phyloP scores from a whole-genome alignment of 1,140 invertebrate genomes.

The Cepaea nemoralis region DNA sequence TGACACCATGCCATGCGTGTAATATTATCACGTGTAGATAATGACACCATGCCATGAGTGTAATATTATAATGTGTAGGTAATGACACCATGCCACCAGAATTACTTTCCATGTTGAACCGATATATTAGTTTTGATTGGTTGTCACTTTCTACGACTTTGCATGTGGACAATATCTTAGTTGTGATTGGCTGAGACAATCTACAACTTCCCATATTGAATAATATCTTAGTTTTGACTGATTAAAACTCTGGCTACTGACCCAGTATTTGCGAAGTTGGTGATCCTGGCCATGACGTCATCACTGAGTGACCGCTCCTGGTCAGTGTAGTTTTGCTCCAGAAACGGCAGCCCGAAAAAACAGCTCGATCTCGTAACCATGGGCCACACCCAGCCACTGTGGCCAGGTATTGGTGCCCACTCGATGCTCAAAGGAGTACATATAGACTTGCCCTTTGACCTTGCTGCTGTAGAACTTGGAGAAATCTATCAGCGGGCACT shows the following conservation, averaged over 20 bases:
- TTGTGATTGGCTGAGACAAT: too few species aligned
- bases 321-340: slow-evolving; percentile 85
- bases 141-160: too few species aligned
- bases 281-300: slow-evolving; percentile 89
- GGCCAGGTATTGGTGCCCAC: slow-evolving; percentile 86
- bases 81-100: too few species aligned
- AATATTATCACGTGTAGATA: too few species aligned
- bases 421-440: slow-evolving; percentile 60
- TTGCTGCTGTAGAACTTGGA: slow-evolving; percentile 36
- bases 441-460: slow-evolving; percentile 44
- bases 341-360: slow-evolving; percentile 89
- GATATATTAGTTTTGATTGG: too few species aligned
- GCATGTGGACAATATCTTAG: too few species aligned
- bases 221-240: not conserved
- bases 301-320: slow-evolving; percentile 88
- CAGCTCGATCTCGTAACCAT: slow-evolving; percentile 94
- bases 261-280: slow-evolving; percentile 95
- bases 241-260: slow-evolving; percentile 74
- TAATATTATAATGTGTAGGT: too few species aligned
- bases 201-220: too few species aligned
- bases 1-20: too few species aligned
- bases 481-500: slow-evolving; percentile 58
- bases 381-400: slow-evolving; percentile 94
- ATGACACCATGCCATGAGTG: too few species aligned
- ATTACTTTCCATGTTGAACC: too few species aligned